Conservation (phyloP, 1,140 invertebrate genomes). For the Bombyx mori region ASM3026992v2 NC_085112.1:2519001-2519500, state of each 20-base stretch:
- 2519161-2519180: constrained; percentile 25
- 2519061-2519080: constrained; percentile 31
- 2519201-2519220: constrained; percentile 22
- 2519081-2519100: constrained; percentile 4
- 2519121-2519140: constrained; percentile 27
- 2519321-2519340: no score
- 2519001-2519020: neutral
- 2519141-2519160: constrained; percentile 28
- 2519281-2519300: neutral
- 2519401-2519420: no score
- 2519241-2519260: constrained; percentile 50
- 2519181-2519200: constrained; percentile 6
- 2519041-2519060: constrained; percentile 33
- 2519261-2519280: constrained; percentile 9
- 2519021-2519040: neutral
- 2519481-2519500: no score
- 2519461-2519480: no score
- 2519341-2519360: no score
- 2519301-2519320: no score
- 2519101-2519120: constrained; percentile 39
- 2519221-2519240: constrained; percentile 43
- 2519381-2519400: no score
- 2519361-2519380: no score
- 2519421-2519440: no score
- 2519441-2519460: no score